These are phyloP conservation scores for Heterodera filipjevi DNA, from an alignment of 2,888 invertebrate species.

Conservation along the genomic window DNA sequence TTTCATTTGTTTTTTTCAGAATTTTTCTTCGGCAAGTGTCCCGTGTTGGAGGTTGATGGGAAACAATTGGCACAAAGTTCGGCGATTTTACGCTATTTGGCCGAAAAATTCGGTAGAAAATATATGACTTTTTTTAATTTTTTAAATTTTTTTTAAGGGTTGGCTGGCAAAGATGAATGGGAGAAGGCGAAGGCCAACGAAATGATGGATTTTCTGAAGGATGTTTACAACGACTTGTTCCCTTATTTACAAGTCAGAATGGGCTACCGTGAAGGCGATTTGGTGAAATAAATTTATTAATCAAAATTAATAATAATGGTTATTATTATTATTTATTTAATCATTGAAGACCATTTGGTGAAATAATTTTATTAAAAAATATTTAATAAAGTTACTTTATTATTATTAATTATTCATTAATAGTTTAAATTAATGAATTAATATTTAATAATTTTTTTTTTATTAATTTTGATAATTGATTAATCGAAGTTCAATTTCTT, in stretches of 20 bases:
- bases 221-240: slow-evolving; percentile 14
- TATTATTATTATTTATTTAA: not conserved
- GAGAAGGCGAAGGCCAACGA: slow-evolving; percentile 33
- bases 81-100: slow-evolving; percentile 30
- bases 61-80: slow-evolving; percentile 24
- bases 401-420: too few relatives aligned
- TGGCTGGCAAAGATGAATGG: slow-evolving; percentile 34
- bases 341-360: not conserved
- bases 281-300: slow-evolving; percentile 20
- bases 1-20: too few relatives aligned
- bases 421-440: not conserved
- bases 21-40: slow-evolving; percentile 30
- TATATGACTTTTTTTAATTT: not conserved
- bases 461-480: not conserved
- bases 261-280: slow-evolving; percentile 24
- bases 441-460: not conserved
- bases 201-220: slow-evolving; percentile 24
- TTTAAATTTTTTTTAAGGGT: not conserved
- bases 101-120: slow-evolving; percentile 29
- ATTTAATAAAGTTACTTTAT: too few relatives aligned
- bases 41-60: slow-evolving; percentile 35
- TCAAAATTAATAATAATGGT: too few relatives aligned
- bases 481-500: not conserved
- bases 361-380: not conserved
- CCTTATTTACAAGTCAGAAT: slow-evolving; percentile 15